Evolutionary conservation across 2,888 invertebrate species (phyloP), one percentile per base, ranked within the genome.

Genomic region (Entomobrya multifasciata): DNA sequence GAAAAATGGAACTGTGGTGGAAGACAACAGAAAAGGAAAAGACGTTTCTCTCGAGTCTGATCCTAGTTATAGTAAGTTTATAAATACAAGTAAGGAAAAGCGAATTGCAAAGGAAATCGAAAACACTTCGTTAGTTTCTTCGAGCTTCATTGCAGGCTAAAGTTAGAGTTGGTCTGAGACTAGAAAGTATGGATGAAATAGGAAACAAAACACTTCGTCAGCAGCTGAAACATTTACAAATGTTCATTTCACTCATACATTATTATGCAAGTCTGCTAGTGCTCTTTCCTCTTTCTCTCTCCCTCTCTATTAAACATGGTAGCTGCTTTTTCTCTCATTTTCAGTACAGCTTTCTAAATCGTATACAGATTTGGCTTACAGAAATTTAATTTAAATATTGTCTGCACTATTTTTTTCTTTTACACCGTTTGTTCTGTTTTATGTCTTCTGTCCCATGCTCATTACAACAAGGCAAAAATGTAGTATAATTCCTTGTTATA

Each of bases 1-100:
- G 80, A 87, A 84, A 87, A 84, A 87, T 87, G 87, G 87, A 79
- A 87, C 57, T 65, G 62, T 76, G 47, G 52, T 27, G 10, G 67
- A 55, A 78, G 70, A 76, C 67, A 81, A 81, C 77, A 67, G 65
- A 72, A 87, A 82, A 80, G 62, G 65, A 74, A 79, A 74, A 74
- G 27, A 49, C 72, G 72, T 52, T 27, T 74, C 49, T 74, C 17
- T 13, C 36, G 4, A 8, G 36, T 36, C 36, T 36, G 36, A 4
- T 36, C 36, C 5, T 36, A 4, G 36, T 36, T 36, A 36, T 36
- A 36, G n/a, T 36, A 36, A 36, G 36, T 8, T 36, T 36, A 36
- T 74, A 74, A 74, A 30, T 27, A 52, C 22, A 27, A 36, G 36
- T 8, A 57, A 65, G 52, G 86, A 52, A 70, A 57, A 47, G 79